phyloP scores from a whole-genome alignment of 2,113 vertebrate species.

The Arizona elegans region DNA sequence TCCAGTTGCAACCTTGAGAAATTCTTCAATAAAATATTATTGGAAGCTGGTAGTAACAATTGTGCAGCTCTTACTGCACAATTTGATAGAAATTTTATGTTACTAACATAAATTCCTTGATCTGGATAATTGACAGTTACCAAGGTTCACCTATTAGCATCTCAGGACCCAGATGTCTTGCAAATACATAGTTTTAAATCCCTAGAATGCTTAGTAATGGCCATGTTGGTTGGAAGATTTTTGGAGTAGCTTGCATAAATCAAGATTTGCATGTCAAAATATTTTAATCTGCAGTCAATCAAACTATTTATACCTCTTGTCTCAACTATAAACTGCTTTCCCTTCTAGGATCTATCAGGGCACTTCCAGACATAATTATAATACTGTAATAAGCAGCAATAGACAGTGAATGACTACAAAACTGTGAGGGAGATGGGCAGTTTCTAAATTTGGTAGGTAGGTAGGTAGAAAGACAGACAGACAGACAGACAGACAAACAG shows the following conservation, averaged over 20 bases:
- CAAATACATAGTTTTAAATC: not conserved
- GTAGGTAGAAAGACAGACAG: not conserved
- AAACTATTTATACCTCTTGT: conserved; percentile 34
- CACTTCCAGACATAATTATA: conserved; percentile 45
- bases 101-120: not conserved
- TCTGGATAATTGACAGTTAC: not conserved
- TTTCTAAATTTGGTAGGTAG: not conserved
- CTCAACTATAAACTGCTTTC: conserved; percentile 35
- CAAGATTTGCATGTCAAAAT: not conserved
- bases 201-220: not conserved
- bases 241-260: not conserved
- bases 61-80: accelerated
- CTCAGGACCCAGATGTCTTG: not conserved
- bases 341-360: conserved; percentile 44
- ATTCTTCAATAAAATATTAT: not conserved
- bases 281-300: conserved; percentile 23
- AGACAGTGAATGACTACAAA: conserved; percentile 32
- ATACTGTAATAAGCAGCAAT: conserved; percentile 29
- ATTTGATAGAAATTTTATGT: not conserved
- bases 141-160: not conserved
- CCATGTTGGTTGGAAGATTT: not conserved
- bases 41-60: not conserved
- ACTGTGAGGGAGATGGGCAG: not conserved
- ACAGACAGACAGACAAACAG: not conserved
- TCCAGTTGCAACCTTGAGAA: not conserved